Evolutionary conservation across 2,797 vertebrate genomes (phyloP).

Genomic region (Anas bahamensis): DNA sequence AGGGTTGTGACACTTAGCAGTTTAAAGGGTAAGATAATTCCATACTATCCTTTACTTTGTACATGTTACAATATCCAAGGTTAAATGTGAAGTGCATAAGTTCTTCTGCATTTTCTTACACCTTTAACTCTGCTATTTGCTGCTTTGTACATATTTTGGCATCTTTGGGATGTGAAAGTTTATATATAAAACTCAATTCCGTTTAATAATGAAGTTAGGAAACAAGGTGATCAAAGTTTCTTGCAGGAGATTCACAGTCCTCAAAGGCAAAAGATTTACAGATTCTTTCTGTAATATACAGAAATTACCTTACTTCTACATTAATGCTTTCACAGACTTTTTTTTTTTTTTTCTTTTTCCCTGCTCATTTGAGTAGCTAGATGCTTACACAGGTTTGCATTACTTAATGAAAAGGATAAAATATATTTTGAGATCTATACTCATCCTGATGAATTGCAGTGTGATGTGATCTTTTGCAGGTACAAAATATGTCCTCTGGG

Average conservation of each 20-base stretch:
- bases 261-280: not conserved
- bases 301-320: not conserved
- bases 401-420: conserved; percentile 5
- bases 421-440: not conserved
- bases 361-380: not conserved
- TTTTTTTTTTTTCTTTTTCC: not conserved
- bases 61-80: not conserved
- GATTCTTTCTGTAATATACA: too few species aligned
- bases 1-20: not conserved
- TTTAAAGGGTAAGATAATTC: not conserved
- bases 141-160: not conserved
- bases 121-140: not conserved
- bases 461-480: not conserved
- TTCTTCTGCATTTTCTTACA: not conserved
- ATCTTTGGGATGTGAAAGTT: not conserved
- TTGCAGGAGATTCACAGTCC: not conserved
- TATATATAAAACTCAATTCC: not conserved
- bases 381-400: not conserved
- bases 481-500: not conserved
- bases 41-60: not conserved
- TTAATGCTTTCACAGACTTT: not conserved
- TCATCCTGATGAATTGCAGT: not conserved
- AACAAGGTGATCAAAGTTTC: not conserved
- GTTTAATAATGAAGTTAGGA: not conserved
- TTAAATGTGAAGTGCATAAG: not conserved